Conservation (phyloP, 1,140 invertebrate genomes). For the Arctopsyche grandis region DNA sequence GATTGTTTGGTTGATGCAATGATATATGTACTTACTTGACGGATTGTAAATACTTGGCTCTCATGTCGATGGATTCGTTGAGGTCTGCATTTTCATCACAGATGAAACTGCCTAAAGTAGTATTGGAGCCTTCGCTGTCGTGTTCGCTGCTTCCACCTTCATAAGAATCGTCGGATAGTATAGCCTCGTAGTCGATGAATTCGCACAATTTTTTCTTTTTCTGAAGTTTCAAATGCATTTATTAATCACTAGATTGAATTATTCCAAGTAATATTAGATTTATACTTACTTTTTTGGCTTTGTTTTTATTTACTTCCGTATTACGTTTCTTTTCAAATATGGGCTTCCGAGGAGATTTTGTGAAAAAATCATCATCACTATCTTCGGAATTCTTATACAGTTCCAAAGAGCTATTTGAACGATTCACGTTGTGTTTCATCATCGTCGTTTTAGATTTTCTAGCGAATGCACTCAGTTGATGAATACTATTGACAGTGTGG, state of each 20-base stretch:
- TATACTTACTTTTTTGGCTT: background rate
- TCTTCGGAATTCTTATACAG: background rate
- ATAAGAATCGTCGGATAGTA: constrained; percentile 61
- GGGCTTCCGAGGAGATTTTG: background rate
- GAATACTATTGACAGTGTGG: no score
- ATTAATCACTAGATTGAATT: background rate
- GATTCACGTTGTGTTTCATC: no score
- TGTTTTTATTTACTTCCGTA: background rate
- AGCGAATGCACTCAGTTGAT: no score
- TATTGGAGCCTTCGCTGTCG: constrained; percentile 55
- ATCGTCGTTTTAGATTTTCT: no score
- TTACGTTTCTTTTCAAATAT: background rate
- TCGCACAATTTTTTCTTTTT: constrained; percentile 59
- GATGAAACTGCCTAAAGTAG: constrained; percentile 61
- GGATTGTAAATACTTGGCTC: constrained; percentile 70
- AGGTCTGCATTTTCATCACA: constrained; percentile 63
- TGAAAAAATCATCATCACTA: constrained; percentile 25
- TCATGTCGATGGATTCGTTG: constrained; percentile 64
- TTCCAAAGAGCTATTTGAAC: no score
- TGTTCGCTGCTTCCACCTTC: constrained; percentile 59
- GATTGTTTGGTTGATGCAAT: no score
- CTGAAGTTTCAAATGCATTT: constrained; percentile 48
- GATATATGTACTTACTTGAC: constrained; percentile 61
- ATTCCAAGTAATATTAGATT: background rate
- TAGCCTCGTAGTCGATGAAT: constrained; percentile 70